Base-by-base conservation (phyloP, 2,797 vertebrate species). In the Lacerta agilis region DNA sequence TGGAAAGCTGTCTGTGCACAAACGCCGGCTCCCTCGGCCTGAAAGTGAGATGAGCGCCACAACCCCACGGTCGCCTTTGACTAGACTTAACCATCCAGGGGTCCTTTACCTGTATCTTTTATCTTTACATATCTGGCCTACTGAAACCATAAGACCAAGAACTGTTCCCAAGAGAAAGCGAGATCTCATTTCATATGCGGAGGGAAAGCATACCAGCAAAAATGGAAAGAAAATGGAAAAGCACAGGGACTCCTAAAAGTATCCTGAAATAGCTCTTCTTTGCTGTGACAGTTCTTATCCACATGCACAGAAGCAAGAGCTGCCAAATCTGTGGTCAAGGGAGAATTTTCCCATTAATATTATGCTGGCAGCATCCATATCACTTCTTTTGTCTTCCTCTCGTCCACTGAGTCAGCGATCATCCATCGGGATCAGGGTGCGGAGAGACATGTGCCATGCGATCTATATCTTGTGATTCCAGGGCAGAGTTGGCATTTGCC, bases 331-430 rank as follows among this genome's bases (percentile, higher is more conserved):
- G 38, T 90, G 92, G 80, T 87, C 80, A 88, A 38, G 36, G 79
- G 86, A 58, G 15, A 36, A 91, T 93, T 90, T 82, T 7, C 75
- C 33, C 73, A 72, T 33, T 78, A 67, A 38, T 13, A 49, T 49
- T 23, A 78, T 61, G 29, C 1, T 93, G 73, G 72, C 88, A 87
- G 45, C 91, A 79, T 85, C 79, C 38, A 86, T 88, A 92, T 88
- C 89, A 80, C 86, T 94, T 88, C 81, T 87, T 9, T 83, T 91
- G 83, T 85, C 82, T 86, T 90, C 87, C 78, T 89, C 55, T 45
- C 87, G n/a, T 17, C 82, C 64, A 82, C 27, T 92, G 90, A 91
- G 85, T 93, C 94, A 93, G 90, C 41, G 67, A 91, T 87, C 90
- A 91, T 88, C 89, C 90, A 83, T 69, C 91, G 27, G 38, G 69